Evolutionary conservation across 2,888 invertebrate genomes (phyloP).

Genomic region (Tyria jacobaeae): DNA sequence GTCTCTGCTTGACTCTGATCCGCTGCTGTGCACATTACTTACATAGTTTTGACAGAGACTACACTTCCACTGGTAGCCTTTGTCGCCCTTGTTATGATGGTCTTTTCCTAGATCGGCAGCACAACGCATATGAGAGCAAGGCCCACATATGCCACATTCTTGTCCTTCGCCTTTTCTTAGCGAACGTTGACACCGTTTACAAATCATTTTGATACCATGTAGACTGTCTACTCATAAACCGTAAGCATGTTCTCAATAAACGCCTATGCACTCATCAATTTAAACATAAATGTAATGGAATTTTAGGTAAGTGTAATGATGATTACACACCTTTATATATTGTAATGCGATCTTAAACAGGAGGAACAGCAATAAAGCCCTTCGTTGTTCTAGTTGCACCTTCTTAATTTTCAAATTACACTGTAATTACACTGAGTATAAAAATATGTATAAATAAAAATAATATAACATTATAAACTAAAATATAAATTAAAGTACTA

Average conservation of each 20-base stretch:
- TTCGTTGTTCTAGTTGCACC: background rate
- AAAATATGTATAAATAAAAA: constrained; percentile 24
- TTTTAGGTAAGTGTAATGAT: background rate
- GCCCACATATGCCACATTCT: constrained; percentile 61
- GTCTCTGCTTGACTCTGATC: constrained; percentile 39
- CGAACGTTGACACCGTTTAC: constrained; percentile 62
- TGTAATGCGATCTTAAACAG: background rate
- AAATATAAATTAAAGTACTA: constrained; percentile 32
- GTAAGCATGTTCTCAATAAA: background rate
- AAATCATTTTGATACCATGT: constrained; percentile 57
- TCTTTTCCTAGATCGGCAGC: constrained; percentile 46
- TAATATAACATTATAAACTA: constrained; percentile 41
- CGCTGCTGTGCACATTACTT: constrained; percentile 35
- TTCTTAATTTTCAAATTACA: background rate
- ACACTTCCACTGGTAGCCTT: constrained; percentile 68
- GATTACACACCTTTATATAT: background rate
- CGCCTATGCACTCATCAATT: background rate
- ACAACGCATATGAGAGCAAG: constrained; percentile 58
- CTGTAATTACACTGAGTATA: constrained; percentile 12
- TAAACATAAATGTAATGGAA: background rate
- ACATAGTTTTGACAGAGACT: constrained; percentile 63
- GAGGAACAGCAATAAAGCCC: background rate
- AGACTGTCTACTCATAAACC: background rate
- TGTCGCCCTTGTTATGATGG: constrained; percentile 59
- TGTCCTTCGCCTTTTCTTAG: constrained; percentile 58